Evolutionary conservation across 1,140 invertebrate genomes (phyloP).

Genomic region (Drosophila watanabei): DNA sequence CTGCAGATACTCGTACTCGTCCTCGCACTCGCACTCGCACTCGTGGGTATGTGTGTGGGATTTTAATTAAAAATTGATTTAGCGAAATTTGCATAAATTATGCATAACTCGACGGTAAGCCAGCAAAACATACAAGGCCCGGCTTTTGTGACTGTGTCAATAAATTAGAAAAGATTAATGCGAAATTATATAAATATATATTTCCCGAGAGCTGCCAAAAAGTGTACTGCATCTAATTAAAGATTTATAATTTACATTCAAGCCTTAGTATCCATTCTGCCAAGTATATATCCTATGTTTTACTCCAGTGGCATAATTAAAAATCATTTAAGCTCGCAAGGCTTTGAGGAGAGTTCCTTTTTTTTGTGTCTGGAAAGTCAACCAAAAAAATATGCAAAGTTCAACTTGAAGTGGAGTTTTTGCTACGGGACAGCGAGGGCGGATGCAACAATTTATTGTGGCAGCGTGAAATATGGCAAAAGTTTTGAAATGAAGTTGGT

Average conservation of each 20-base stretch:
- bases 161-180: constrained; percentile 82
- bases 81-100: constrained; percentile 83
- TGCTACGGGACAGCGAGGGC: neutral
- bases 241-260: constrained; percentile 57
- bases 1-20: constrained; percentile 10
- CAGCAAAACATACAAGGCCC: constrained; percentile 34
- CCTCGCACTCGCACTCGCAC: neutral
- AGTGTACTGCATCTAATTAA: constrained; percentile 35
- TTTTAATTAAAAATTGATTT: constrained; percentile 85
- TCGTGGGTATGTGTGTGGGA: constrained; percentile 42
- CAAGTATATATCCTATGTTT: constrained; percentile 10
- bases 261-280: neutral
- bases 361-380: constrained; percentile 4
- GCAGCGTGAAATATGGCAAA: constrained; percentile 70
- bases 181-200: constrained; percentile 59
- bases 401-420: constrained; percentile 2
- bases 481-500: constrained; percentile 75
- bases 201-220: constrained; percentile 4
- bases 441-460: constrained; percentile 71
- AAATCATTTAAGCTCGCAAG: constrained; percentile 62
- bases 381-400: constrained; percentile 37
- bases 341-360: neutral
- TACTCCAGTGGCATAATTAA: constrained; percentile 57
- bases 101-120: constrained; percentile 76
- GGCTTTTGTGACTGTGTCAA: constrained; percentile 62